These are phyloP conservation scores for Oophaga sylvatica DNA, from an alignment of 2,797 vertebrate species.

Conservation along the genomic window DNA sequence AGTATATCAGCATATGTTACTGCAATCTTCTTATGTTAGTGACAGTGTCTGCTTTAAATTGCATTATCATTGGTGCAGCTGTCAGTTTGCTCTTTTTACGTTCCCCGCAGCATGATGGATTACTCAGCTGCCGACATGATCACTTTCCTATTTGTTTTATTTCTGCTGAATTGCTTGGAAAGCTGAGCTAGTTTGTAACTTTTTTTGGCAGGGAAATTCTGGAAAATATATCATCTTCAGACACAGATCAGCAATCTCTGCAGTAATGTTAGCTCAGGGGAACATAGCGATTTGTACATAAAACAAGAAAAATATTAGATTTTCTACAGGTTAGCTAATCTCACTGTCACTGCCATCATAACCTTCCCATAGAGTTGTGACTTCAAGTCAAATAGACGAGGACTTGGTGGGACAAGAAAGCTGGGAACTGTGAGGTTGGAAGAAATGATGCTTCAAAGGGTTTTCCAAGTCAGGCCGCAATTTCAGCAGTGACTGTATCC, in stretches of 20 bases:
- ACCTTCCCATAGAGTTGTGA: not conserved
- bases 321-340: not conserved
- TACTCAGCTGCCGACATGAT: conserved; percentile 35
- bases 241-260: conserved; percentile 29
- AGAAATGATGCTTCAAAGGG: no score
- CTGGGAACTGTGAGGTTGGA: not conserved
- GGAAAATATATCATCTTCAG: conserved; percentile 14
- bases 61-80: conserved; percentile 50
- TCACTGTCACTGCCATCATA: not conserved
- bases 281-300: not conserved
- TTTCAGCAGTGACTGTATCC: no score
- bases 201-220: conserved; percentile 26
- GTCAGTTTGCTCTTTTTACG: conserved; percentile 29
- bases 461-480: no score
- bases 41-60: conserved; percentile 51
- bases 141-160: conserved; percentile 49
- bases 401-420: not conserved
- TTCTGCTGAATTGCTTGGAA: conserved; percentile 54
- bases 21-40: conserved; percentile 36
- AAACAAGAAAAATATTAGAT: conserved; percentile 3
- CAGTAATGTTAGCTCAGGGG: not conserved
- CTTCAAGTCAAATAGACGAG: not conserved
- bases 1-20: conserved; percentile 32
- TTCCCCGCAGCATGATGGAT: conserved; percentile 49
- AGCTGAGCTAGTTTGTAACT: conserved; percentile 30